Percentiles rank a stretch among this genome's conserved stretches.
Evolutionary conservation across 2,888 invertebrate species (phyloP).

Genomic region (Microctonus hyperodae): DNA sequence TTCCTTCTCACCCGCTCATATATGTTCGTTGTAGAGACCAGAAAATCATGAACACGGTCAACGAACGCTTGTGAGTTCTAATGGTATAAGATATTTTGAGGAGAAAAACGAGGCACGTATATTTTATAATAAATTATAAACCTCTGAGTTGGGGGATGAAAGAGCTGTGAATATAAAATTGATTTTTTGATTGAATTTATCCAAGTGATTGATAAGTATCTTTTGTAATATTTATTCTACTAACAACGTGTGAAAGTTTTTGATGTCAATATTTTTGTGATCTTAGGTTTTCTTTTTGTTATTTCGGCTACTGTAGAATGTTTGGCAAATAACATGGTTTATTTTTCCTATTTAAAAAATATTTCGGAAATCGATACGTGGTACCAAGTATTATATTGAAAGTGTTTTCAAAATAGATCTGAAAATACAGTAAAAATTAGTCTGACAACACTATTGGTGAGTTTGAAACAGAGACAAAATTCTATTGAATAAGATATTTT

Average conservation of each 20-base stretch:
- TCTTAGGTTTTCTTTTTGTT: background rate
- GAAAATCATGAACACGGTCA: constrained; percentile 13
- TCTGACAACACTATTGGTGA: background rate
- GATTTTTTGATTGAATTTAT: background rate
- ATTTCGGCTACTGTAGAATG: background rate
- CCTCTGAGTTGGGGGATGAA: background rate
- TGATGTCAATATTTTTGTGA: background rate
- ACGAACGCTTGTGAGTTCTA: constrained; percentile 7
- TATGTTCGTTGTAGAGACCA: background rate
- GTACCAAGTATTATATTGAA: too few species aligned
- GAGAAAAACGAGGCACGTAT: constrained; percentile 3
- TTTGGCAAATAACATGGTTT: background rate
- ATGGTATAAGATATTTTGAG: background rate
- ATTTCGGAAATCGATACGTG: background rate
- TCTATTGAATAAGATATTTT: constrained; percentile 20
- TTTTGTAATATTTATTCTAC: background rate
- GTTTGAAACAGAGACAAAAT: background rate
- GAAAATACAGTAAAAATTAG: constrained; percentile 9
- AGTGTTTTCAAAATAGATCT: background rate
- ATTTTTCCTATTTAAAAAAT: background rate
- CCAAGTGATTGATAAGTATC: background rate
- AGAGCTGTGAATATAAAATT: background rate
- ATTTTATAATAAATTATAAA: background rate
- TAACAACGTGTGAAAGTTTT: background rate
- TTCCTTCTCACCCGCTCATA: background rate